Evolutionary conservation across 2,113 vertebrate genomes (phyloP).

Genomic region (Hirundichthys speculiger): DNA sequence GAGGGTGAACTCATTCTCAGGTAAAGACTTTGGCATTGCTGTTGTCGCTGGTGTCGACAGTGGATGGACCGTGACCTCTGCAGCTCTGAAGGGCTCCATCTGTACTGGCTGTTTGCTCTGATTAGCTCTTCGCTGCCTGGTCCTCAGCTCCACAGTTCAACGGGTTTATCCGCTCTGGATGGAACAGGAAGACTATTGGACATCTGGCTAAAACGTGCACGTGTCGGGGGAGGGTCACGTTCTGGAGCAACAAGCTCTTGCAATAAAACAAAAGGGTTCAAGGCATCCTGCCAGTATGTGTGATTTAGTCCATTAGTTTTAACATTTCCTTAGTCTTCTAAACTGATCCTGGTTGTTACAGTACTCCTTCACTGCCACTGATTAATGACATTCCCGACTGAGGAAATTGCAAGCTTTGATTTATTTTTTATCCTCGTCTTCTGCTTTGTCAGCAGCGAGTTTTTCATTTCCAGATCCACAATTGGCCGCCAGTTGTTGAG

Average conservation of each 20-base stretch:
- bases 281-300: too few relatives aligned
- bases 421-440: rapidly evolving
- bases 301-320: not conserved
- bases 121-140: not conserved
- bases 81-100: not conserved
- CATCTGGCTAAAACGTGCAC: conserved; percentile 3
- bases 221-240: not conserved
- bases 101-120: conserved; percentile 41
- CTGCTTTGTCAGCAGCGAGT: not conserved
- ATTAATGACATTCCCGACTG: not conserved
- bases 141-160: conserved; percentile 28
- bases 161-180: conserved; percentile 13
- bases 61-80: conserved; percentile 17
- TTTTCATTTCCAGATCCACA: not conserved
- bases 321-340: not conserved
- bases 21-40: not conserved
- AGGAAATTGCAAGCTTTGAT: not conserved
- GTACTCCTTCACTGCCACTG: not conserved
- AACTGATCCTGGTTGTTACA: not conserved
- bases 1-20: not conserved
- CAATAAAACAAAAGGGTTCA: too few relatives aligned
- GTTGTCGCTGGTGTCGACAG: not conserved
- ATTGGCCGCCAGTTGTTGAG: not conserved
- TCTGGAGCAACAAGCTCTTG: not conserved
- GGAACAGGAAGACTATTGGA: not conserved